Conservation (phyloP, 1,140 invertebrate genomes). For the Cydia amplana region DNA sequence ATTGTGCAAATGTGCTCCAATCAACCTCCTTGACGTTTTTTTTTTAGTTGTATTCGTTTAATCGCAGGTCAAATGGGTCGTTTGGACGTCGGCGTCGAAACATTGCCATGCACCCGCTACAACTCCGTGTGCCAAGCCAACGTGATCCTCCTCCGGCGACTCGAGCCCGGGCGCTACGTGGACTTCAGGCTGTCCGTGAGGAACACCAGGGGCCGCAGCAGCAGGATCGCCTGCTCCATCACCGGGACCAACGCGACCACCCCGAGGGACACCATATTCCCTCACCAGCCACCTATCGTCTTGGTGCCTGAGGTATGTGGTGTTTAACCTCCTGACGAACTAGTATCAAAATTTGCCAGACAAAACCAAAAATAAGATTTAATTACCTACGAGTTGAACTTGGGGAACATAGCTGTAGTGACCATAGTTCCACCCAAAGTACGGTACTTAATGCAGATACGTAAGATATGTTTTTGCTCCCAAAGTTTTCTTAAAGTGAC, state of each 20-base stretch:
- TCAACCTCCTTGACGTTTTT: too few species aligned
- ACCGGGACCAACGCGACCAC: slow-evolving; percentile 90
- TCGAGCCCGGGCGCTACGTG: slow-evolving; percentile 88
- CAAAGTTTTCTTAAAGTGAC: too few species aligned
- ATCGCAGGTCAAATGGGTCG: slow-evolving; percentile 82
- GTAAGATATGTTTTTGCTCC: too few species aligned
- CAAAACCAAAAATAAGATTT: too few species aligned
- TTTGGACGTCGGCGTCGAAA: slow-evolving; percentile 86
- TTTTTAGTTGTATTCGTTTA: slow-evolving; percentile 10
- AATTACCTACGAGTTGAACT: too few species aligned
- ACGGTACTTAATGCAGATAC: too few species aligned
- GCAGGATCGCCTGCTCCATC: slow-evolving; percentile 89
- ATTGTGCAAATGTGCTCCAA: too few species aligned
- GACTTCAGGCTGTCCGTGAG: slow-evolving; percentile 89
- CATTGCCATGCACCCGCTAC: slow-evolving; percentile 89
- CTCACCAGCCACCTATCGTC: slow-evolving; percentile 89
- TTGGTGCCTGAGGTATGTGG: slow-evolving; percentile 87
- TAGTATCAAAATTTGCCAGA: too few species aligned
- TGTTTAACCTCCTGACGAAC: background rate
- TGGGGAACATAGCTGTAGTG: too few species aligned
- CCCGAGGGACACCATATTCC: slow-evolving; percentile 88
- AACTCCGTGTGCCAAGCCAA: slow-evolving; percentile 92
- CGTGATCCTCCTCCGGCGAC: slow-evolving; percentile 85
- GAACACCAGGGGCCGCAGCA: slow-evolving; percentile 88
- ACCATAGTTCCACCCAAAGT: too few species aligned